These are phyloP conservation scores for Aleiodes sp. DNA, from an alignment of 1,140 invertebrate species.

Conservation along the genomic window DNA sequence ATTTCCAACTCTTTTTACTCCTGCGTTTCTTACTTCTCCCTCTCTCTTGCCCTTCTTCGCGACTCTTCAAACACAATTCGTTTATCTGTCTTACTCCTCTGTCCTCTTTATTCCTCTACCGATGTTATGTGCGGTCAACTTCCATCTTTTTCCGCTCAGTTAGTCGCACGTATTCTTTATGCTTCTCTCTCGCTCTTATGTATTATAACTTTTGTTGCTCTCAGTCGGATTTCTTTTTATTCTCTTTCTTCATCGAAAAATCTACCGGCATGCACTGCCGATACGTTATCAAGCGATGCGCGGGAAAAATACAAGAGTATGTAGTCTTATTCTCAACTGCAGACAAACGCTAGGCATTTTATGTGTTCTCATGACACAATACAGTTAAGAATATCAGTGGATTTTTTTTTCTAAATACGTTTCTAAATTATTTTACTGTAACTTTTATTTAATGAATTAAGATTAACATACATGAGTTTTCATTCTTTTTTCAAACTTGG, in stretches of 20 bases:
- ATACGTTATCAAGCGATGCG: slow-evolving; percentile 49
- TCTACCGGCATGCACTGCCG: slow-evolving; percentile 38
- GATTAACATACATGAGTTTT: too few relatives aligned
- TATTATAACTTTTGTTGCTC: not conserved
- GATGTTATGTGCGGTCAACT: not conserved
- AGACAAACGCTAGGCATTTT: too few relatives aligned
- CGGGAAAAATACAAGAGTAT: slow-evolving; percentile 46
- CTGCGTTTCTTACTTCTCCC: slow-evolving; percentile 13
- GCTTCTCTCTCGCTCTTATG: slow-evolving; percentile 5
- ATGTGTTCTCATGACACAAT: too few relatives aligned
- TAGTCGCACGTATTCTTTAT: not conserved
- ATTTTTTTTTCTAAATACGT: too few relatives aligned
- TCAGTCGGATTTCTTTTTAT: not conserved
- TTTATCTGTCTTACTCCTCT: not conserved
- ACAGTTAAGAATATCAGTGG: not conserved
- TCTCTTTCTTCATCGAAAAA: slow-evolving; percentile 38
- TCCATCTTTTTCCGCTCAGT: slow-evolving; percentile 13
- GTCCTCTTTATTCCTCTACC: not conserved
- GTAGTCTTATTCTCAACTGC: slow-evolving; percentile 37
- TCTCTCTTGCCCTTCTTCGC: not conserved
- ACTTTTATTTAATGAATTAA: too few relatives aligned
- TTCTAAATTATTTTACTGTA: too few relatives aligned
- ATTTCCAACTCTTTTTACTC: not conserved
- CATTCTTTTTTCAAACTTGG: too few relatives aligned
- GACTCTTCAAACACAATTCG: not conserved